Conservation (phyloP, 1,140 invertebrate genomes). For the Ceratosolen solmsi region DNA sequence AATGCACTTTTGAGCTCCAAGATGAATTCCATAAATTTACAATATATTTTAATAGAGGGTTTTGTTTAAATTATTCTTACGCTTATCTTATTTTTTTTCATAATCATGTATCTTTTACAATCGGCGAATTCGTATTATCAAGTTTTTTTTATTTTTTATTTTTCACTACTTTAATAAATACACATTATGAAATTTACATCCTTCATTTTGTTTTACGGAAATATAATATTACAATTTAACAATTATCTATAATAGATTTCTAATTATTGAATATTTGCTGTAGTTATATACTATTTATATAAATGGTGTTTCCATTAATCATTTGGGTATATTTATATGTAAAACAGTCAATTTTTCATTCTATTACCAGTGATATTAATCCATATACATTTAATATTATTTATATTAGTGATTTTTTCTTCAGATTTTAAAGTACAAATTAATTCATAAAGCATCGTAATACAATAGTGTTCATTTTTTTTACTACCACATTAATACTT, state of each 20-base stretch:
- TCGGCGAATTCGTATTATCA: neutral
- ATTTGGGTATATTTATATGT: neutral
- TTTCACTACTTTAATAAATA: no score
- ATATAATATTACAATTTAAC: neutral
- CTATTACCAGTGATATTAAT: neutral
- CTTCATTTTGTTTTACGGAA: neutral
- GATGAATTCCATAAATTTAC: neutral
- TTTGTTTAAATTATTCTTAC: neutral
- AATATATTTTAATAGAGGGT: neutral
- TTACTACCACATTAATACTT: constrained; percentile 15
- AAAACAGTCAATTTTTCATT: neutral
- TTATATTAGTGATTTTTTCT: no score
- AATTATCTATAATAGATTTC: neutral
- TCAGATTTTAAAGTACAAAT: constrained; percentile 37
- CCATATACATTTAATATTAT: neutral
- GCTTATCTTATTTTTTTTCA: neutral
- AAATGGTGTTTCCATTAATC: no score
- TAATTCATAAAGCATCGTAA: neutral
- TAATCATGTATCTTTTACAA: neutral
- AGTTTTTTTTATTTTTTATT: no score
- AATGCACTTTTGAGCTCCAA: constrained; percentile 43
- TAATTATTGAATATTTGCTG: neutral
- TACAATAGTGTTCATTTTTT: neutral
- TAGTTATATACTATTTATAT: neutral
- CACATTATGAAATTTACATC: no score